These are phyloP conservation scores for Gymnothorax reevesii DNA, from an alignment of 2,797 vertebrate species.

Conservation along the genomic window DNA sequence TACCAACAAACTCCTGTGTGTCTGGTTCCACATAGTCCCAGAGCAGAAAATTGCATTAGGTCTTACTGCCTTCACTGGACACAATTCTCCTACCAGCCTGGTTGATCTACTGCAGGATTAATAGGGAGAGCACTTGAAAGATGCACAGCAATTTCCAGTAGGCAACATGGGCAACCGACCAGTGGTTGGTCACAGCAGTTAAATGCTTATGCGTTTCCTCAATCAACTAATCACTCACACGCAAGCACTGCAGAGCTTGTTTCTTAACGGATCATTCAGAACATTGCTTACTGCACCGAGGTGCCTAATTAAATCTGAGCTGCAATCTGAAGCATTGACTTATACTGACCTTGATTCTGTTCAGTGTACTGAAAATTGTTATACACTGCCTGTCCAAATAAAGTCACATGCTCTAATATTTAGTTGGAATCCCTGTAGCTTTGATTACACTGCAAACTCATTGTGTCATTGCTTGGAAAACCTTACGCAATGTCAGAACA, in stretches of 20 bases:
- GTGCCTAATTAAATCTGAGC: not conserved
- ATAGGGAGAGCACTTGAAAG: not conserved
- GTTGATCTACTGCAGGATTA: not conserved
- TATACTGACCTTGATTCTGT: not conserved
- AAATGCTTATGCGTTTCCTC: too few relatives aligned
- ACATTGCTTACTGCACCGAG: not conserved
- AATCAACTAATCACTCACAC: too few relatives aligned
- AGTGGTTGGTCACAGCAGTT: too few relatives aligned
- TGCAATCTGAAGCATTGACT: not conserved
- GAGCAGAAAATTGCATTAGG: not conserved
- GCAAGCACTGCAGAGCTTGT: too few relatives aligned
- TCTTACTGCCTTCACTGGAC: not conserved
- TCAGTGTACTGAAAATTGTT: not conserved
- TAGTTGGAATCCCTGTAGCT: too few relatives aligned
- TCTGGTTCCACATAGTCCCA: not conserved
- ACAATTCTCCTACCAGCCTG: not conserved
- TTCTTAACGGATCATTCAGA: too few relatives aligned
- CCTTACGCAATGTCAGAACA: too few relatives aligned
- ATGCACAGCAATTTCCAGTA: too few relatives aligned
- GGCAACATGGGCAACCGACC: too few relatives aligned
- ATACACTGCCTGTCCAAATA: not conserved
- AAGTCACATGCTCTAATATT: not conserved
- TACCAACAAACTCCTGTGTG: not conserved
- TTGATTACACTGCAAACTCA: too few relatives aligned
- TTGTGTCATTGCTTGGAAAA: too few relatives aligned